phyloP scores from a whole-genome alignment of 2,797 vertebrate species.

The Hypotaenidia okinawae region DNA sequence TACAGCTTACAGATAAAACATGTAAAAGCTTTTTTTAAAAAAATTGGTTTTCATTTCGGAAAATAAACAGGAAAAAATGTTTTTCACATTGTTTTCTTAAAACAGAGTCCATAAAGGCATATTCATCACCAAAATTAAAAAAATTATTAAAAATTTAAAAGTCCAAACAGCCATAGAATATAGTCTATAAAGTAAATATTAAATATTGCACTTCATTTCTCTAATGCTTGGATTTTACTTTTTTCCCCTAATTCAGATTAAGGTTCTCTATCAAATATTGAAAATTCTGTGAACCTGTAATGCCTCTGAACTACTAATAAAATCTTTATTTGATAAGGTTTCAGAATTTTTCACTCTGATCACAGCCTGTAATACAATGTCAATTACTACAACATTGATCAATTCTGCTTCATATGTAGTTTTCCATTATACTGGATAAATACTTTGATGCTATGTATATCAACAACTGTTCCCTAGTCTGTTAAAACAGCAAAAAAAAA shows the following conservation, averaged over 20 bases:
- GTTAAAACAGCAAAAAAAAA: conserved; percentile 63
- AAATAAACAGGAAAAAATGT: conserved; percentile 85
- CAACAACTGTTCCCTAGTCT: conserved; percentile 83
- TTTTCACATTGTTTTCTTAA: conserved; percentile 75
- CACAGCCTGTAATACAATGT: conserved; percentile 59
- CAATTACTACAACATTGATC: conserved; percentile 65
- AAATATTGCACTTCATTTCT: conserved; percentile 96
- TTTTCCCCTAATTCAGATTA: conserved; percentile 76
- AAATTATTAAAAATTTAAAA: conserved; percentile 45
- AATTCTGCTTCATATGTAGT: conserved; percentile 63
- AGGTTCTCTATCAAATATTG: conserved; percentile 89
- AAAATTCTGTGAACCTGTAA: conserved; percentile 63
- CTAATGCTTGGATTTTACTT: conserved; percentile 86
- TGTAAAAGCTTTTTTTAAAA: neutral
- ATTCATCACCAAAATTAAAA: conserved; percentile 85
- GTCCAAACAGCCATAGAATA: conserved; percentile 86
- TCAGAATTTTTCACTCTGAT: neutral
- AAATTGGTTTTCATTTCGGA: conserved; percentile 32
- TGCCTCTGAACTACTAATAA: neutral
- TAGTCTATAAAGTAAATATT: conserved; percentile 85
- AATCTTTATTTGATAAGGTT: neutral
- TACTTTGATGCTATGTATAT: conserved; percentile 79
- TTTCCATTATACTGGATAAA: conserved; percentile 63
- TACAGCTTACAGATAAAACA: neutral
- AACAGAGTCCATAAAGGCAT: conserved; percentile 87